Evolutionary conservation across 2,888 invertebrate genomes (phyloP), one percentile per base, ranked within the genome.

Genomic region (Meteorus cinctellus): DNA sequence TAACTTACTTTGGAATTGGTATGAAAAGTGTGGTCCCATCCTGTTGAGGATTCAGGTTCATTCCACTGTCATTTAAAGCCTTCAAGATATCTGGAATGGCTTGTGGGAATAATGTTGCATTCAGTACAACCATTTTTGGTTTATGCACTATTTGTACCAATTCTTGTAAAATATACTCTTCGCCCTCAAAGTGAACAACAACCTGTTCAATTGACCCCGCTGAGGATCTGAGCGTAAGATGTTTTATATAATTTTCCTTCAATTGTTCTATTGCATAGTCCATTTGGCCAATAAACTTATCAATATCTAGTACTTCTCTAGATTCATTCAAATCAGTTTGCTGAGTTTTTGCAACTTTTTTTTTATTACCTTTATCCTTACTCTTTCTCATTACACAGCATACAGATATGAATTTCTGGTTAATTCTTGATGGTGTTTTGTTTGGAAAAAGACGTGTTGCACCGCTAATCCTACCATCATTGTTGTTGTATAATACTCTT

Each of bases 1-100:
- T 55, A 59, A 86, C 90, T 91, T 91, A 94, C 94, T 97, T 97
- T 14, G 98, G 97, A 81, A 97, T 92, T 51, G 96, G 96, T 71
- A 98, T 92, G 89, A 93, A 98, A 67, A 98, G 90, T 1, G 95
- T 96, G 1, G 96, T 97, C 29, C 97, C 97, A 87, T 98, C 98
- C 89, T 97, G 97, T 87, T 98, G 98, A 0, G 98, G 97, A 90
- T 96, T 98, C 74, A 98, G 90, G 89, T 97, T 97, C 92, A 98
- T 93, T 12, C 97, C 97, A 77, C 97, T 96, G 51, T 93, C 93
- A 72, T 92, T 90, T 67, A 98, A 92, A 1, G 96, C 94, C 85
- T 94, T 93, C 36, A 97, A 83, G 6, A 95, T 95, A 80, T 93
- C 92, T 10, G 96, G 95, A 84, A 96, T 95, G 10, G 95, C 95